These are phyloP conservation scores for Prochilodus magdalenae DNA, from an alignment of 2,113 vertebrate genomes.

Conservation along the genomic window DNA sequence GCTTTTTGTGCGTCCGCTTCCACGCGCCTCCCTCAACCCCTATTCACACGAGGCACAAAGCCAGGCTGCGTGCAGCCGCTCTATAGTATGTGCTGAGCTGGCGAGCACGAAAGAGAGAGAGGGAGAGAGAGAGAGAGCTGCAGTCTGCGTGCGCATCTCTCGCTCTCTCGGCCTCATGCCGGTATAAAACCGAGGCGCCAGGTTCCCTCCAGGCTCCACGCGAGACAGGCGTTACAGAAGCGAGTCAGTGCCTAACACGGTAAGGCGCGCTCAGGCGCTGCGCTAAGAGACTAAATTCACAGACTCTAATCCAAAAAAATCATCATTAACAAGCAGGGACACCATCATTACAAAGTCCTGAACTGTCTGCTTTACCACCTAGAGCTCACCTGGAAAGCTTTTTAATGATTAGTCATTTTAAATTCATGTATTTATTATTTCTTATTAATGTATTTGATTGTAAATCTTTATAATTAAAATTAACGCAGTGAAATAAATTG, in stretches of 20 bases:
- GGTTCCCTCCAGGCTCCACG: conserved; percentile 74
- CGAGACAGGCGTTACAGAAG: conserved; percentile 69
- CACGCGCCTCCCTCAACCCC: conserved; percentile 44
- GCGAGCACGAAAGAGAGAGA: conserved; percentile 50
- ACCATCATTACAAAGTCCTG: not conserved
- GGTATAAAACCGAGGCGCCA: conserved; percentile 82
- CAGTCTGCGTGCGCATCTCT: not conserved
- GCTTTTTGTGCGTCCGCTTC: conserved; percentile 58
- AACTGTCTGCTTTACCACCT: not conserved
- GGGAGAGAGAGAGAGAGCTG: not conserved
- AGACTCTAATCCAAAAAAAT: not conserved
- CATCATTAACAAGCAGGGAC: not conserved
- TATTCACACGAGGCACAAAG: conserved; percentile 40
- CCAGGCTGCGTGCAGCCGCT: conserved; percentile 14
- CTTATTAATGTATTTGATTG: too few species aligned
- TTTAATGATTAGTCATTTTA: not conserved
- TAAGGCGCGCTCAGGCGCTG: conserved; percentile 67
- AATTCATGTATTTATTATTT: too few species aligned
- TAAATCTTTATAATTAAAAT: too few species aligned
- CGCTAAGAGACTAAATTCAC: conserved; percentile 41
- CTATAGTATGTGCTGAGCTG: conserved; percentile 79
- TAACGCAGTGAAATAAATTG: too few species aligned
- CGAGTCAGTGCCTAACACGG: conserved; percentile 72
- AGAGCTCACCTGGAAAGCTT: not conserved
- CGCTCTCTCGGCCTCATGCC: not conserved